Conservation (phyloP, 2,797 vertebrate species). For the Sebastolobus altivelis region DNA sequence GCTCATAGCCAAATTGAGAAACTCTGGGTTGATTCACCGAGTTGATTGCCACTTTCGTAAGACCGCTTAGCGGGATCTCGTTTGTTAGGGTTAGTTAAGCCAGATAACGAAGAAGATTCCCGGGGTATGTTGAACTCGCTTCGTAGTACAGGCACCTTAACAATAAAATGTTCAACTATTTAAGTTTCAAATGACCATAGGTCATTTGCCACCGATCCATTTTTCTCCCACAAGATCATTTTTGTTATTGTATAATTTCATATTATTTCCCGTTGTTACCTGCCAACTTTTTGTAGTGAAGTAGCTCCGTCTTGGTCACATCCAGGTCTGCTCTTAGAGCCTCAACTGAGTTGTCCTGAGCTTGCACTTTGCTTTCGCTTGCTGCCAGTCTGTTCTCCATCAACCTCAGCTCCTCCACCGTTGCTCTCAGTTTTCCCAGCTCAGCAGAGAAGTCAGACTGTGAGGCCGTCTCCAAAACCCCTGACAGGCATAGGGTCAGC, state of each 20-base stretch:
- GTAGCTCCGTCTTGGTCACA: background rate
- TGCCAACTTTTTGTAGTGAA: background rate
- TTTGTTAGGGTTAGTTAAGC: too few relatives aligned
- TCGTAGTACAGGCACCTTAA: background rate
- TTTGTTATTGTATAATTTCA: background rate
- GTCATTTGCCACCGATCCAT: background rate
- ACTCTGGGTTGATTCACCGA: too few relatives aligned
- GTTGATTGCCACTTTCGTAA: too few relatives aligned
- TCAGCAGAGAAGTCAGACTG: background rate
- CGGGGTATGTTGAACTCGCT: too few relatives aligned
- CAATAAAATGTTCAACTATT: background rate
- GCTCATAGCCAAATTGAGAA: too few relatives aligned
- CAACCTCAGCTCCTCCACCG: background rate
- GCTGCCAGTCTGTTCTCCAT: constrained; percentile 19
- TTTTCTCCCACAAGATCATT: background rate
- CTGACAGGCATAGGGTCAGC: background rate
- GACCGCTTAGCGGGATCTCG: too few relatives aligned
- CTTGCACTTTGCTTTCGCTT: background rate
- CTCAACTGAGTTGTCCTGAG: background rate
- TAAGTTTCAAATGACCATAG: background rate
- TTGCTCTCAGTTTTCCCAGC: background rate
- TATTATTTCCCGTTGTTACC: background rate
- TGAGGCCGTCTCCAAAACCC: background rate
- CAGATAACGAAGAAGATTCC: too few relatives aligned
- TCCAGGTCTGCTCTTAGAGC: constrained; percentile 4